Conservation (phyloP, 2,797 vertebrate species). For the Hapalemur alaotrensis region DNA sequence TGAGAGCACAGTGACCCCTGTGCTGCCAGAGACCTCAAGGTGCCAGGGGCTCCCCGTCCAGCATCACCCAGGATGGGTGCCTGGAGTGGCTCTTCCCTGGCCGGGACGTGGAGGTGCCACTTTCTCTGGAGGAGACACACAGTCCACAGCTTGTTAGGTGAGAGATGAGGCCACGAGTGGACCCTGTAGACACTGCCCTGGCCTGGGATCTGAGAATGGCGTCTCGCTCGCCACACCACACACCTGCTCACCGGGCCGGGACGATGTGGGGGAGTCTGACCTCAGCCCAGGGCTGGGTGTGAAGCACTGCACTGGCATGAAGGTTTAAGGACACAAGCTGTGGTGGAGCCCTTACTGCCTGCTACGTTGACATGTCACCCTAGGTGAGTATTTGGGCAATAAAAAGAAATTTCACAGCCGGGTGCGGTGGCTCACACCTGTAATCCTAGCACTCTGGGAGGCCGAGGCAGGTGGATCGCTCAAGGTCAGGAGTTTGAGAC, state of each 20-base stretch:
- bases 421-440: no score
- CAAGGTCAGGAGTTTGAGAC: no score
- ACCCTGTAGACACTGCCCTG: background rate
- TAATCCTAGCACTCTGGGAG: no score
- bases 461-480: rapidly evolving
- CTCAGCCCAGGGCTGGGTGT: rapidly evolving
- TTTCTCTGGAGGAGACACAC: background rate
- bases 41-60: rapidly evolving
- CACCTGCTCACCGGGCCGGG: rapidly evolving
- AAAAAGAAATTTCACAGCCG: background rate
- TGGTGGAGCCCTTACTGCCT: rapidly evolving
- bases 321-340: background rate
- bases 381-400: background rate
- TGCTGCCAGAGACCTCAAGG: rapidly evolving
- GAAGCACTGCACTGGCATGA: rapidly evolving
- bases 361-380: rapidly evolving
- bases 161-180: rapidly evolving
- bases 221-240: background rate
- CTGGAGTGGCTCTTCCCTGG: background rate
- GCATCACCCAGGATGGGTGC: background rate
- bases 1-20: background rate
- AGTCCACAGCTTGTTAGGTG: rapidly evolving
- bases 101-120: rapidly evolving
- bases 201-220: background rate
- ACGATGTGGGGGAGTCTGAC: rapidly evolving